These are phyloP conservation scores for Petrocephalus schoutedeni DNA, from an alignment of 2,797 vertebrate species.

Conservation along the genomic window DNA sequence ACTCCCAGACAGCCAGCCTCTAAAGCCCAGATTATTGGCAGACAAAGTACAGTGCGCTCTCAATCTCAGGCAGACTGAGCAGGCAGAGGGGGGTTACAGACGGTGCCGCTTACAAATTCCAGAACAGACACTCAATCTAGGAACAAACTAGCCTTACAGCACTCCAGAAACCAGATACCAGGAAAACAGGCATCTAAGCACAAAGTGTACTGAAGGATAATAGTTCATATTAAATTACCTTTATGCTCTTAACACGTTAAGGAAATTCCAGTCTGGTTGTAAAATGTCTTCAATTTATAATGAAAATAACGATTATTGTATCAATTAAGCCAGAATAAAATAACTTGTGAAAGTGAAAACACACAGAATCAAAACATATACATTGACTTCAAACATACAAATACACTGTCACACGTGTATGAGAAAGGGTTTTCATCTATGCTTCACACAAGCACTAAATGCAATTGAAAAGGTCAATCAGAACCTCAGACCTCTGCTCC, in stretches of 20 bases:
- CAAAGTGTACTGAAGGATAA: background rate
- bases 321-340: background rate
- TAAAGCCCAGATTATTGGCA: conserved; percentile 7
- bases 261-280: background rate
- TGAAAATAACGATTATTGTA: background rate
- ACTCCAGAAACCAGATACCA: background rate
- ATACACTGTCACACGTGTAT: background rate
- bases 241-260: background rate
- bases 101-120: background rate
- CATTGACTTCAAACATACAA: background rate
- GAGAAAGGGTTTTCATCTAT: background rate
- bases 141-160: background rate
- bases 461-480: background rate
- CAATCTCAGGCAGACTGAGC: background rate
- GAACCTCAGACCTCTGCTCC: background rate
- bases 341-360: background rate
- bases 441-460: background rate
- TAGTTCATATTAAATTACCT: background rate
- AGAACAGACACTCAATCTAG: background rate
- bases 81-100: background rate
- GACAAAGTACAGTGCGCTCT: background rate
- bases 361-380: background rate
- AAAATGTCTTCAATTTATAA: background rate
- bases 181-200: background rate
- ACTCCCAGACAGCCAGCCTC: background rate